phyloP scores from a whole-genome alignment of 2,888 invertebrate species.

The Dastarcus helophoroides region DNA sequence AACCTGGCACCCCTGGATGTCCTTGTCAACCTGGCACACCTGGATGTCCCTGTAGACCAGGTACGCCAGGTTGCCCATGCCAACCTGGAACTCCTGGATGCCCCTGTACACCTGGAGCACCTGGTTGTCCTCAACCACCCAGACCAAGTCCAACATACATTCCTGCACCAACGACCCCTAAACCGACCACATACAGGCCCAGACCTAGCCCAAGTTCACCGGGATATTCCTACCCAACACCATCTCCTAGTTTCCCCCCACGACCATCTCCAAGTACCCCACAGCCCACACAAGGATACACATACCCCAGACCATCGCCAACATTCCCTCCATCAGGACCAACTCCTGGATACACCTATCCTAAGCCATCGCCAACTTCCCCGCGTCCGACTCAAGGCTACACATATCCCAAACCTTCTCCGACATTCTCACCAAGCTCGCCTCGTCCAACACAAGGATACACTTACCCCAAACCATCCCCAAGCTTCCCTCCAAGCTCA shows the following conservation, averaged over 20 bases:
- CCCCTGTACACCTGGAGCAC: background rate
- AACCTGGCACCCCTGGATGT: slow-evolving; percentile 5
- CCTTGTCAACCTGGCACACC: slow-evolving; percentile 9
- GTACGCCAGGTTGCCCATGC: background rate
- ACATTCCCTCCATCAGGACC: slow-evolving; percentile 3
- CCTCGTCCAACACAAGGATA: slow-evolving; percentile 6
- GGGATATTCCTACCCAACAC: slow-evolving; percentile 12
- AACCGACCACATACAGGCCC: slow-evolving; percentile 15
- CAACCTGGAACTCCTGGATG: too few species aligned
- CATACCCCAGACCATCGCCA: slow-evolving; percentile 8
- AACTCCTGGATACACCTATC: slow-evolving; percentile 13
- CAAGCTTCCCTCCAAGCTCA: slow-evolving; percentile 6
- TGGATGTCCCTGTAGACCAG: background rate
- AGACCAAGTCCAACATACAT: slow-evolving; percentile 11
- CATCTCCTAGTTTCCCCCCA: slow-evolving; percentile 12
- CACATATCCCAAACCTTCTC: slow-evolving; percentile 11
- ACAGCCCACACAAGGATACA: slow-evolving; percentile 11
- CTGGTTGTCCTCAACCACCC: slow-evolving; percentile 4
- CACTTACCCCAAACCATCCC: slow-evolving; percentile 6
- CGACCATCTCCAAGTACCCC: slow-evolving; percentile 8
- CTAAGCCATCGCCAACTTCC: slow-evolving; percentile 7
- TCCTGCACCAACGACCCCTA: slow-evolving; percentile 25
- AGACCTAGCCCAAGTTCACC: slow-evolving; percentile 9
- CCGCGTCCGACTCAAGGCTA: slow-evolving; percentile 11
- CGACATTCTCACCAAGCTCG: slow-evolving; percentile 9